These are phyloP conservation scores for Enteromius thamalakanensis DNA, from an alignment of 2,797 vertebrate species.

Conservation along the genomic window DNA sequence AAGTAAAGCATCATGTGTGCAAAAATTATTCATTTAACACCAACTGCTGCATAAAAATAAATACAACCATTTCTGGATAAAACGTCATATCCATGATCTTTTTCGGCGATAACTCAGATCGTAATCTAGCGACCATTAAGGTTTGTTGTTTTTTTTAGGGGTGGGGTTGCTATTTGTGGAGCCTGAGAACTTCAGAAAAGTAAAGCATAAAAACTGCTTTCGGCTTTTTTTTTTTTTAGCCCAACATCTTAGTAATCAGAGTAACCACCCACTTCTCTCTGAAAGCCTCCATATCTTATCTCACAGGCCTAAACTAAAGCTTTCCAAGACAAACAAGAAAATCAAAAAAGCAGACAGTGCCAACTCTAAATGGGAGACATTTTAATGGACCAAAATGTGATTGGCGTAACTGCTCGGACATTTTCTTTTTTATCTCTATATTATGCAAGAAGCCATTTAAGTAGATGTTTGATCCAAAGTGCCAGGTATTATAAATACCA, in stretches of 20 bases:
- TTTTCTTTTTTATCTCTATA: neutral
- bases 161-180: slow-evolving; percentile 37
- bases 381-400: neutral
- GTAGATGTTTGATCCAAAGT: neutral
- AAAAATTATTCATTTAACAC: neutral
- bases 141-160: slow-evolving; percentile 21
- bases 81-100: neutral
- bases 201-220: slow-evolving; percentile 19
- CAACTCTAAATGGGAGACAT: neutral
- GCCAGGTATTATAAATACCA: neutral
- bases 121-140: slow-evolving; percentile 9
- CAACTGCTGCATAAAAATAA: neutral
- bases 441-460: neutral
- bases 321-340: slow-evolving; percentile 34
- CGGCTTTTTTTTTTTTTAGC: slow-evolving; percentile 10
- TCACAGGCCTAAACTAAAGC: slow-evolving; percentile 20
- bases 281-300: slow-evolving; percentile 38
- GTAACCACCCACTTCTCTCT: slow-evolving; percentile 31
- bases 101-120: neutral
- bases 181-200: slow-evolving; percentile 19
- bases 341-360: slow-evolving; percentile 4
- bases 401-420: neutral
- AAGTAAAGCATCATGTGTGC: neutral
- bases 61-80: slow-evolving; percentile 2
- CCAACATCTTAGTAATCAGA: slow-evolving; percentile 35